These are phyloP conservation scores for Epiblema foenella DNA, from an alignment of 2,888 invertebrate genomes.

Conservation along the genomic window DNA sequence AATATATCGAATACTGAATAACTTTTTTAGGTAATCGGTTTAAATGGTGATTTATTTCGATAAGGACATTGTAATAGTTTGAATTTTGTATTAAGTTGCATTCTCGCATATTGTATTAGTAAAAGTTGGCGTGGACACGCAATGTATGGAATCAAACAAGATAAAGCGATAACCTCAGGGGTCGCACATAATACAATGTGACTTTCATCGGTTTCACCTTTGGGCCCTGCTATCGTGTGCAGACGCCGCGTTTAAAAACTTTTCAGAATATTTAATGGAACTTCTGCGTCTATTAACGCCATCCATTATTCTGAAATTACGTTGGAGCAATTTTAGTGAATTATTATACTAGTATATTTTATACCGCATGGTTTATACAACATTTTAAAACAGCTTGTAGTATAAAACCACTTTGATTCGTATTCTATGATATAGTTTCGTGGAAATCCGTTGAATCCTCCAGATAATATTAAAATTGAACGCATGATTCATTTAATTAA, in stretches of 20 bases:
- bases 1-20: neutral
- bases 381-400: constrained; percentile 10
- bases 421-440: constrained; percentile 1
- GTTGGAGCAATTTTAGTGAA: constrained; percentile 15
- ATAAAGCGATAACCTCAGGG: constrained; percentile 43
- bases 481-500: constrained; percentile 38
- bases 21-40: neutral
- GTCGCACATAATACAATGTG: constrained; percentile 41
- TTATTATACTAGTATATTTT: neutral
- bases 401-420: neutral
- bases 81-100: constrained; percentile 13
- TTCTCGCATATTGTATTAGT: constrained; percentile 34
- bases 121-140: constrained; percentile 38
- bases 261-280: constrained; percentile 26
- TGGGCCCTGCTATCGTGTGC: constrained; percentile 35
- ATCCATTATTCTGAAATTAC: constrained; percentile 16
- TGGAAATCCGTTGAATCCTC: constrained; percentile 8
- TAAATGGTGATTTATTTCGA: constrained; percentile 16
- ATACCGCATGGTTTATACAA: neutral
- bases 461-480: constrained; percentile 21
- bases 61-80: constrained; percentile 10
- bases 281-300: constrained; percentile 8
- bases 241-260: constrained; percentile 29
- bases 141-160: constrained; percentile 42
- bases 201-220: constrained; percentile 44